phyloP scores from a whole-genome alignment of 2,113 vertebrate species.

The Sinocyclocheilus anshuiensis region DNA sequence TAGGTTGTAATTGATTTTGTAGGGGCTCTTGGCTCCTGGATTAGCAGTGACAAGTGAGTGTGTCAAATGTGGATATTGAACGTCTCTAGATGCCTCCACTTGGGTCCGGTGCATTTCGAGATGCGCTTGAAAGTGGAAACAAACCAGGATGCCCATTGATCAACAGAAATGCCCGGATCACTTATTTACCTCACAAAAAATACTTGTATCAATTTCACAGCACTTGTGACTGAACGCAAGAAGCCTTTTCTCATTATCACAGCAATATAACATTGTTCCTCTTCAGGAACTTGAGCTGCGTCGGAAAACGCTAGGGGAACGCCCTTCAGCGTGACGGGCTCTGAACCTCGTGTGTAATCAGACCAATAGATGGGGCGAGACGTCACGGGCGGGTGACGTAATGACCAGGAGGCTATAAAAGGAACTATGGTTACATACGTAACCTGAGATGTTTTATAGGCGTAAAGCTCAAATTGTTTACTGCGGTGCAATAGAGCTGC shows the following conservation, averaged over 20 bases:
- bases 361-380: too few species aligned
- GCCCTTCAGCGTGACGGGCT: too few species aligned
- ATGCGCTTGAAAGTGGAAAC: constrained; percentile 53
- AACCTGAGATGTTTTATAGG: too few species aligned
- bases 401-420: too few species aligned
- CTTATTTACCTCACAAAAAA: constrained; percentile 20
- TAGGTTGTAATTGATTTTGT: constrained; percentile 82
- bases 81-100: constrained; percentile 69
- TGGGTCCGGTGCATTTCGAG: constrained; percentile 73
- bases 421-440: too few species aligned
- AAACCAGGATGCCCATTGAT: constrained; percentile 18
- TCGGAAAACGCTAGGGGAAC: too few species aligned
- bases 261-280: neutral
- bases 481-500: neutral
- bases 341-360: too few species aligned
- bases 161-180: constrained; percentile 2
- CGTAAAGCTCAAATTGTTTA: constrained; percentile 12
- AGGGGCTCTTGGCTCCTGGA: constrained; percentile 73
- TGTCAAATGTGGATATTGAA: constrained; percentile 79
- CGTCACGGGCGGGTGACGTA: too few species aligned
- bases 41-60: constrained; percentile 75
- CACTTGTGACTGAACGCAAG: neutral
- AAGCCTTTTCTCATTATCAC: constrained; percentile 25
- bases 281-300: too few species aligned
- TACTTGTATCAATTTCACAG: constrained; percentile 29